Evolutionary conservation across 2,113 vertebrate genomes (phyloP).

Genomic region (Carollia perspicillata): DNA sequence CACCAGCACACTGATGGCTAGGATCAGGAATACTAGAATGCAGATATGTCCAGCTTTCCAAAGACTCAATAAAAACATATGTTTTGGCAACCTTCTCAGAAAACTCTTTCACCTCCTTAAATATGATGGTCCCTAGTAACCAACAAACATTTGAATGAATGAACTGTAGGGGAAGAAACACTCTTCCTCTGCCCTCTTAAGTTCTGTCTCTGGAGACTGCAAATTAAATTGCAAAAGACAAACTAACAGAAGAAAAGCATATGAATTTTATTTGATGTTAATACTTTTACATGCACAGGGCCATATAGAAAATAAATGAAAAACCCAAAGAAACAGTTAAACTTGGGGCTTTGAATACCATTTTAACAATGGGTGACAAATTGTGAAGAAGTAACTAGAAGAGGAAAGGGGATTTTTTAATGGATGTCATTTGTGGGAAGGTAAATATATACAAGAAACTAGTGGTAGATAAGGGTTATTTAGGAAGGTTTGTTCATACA

Average conservation of each 20-base stretch:
- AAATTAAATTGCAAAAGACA: conserved; percentile 33
- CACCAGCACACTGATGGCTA: neutral
- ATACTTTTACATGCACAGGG: neutral
- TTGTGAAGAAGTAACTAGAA: neutral
- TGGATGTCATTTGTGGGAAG: neutral
- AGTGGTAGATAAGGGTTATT: neutral
- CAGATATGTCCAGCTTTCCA: neutral
- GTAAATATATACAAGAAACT: neutral
- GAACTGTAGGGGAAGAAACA: neutral
- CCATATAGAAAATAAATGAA: neutral
- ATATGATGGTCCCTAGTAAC: neutral
- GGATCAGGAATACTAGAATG: conserved; percentile 13
- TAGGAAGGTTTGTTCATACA: neutral
- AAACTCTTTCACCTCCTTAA: conserved; percentile 12
- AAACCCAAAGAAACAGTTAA: neutral
- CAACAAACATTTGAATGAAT: conserved; percentile 15
- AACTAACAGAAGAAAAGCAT: neutral
- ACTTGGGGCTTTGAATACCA: neutral
- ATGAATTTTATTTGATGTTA: neutral
- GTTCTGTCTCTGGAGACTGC: neutral
- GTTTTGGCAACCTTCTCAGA: neutral
- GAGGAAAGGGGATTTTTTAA: neutral
- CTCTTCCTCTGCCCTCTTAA: neutral
- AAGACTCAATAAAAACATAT: conserved; percentile 18
- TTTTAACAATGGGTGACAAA: conserved; percentile 6